Conservation (phyloP, 2,888 invertebrate species). For the Cheilosia variabilis region DNA sequence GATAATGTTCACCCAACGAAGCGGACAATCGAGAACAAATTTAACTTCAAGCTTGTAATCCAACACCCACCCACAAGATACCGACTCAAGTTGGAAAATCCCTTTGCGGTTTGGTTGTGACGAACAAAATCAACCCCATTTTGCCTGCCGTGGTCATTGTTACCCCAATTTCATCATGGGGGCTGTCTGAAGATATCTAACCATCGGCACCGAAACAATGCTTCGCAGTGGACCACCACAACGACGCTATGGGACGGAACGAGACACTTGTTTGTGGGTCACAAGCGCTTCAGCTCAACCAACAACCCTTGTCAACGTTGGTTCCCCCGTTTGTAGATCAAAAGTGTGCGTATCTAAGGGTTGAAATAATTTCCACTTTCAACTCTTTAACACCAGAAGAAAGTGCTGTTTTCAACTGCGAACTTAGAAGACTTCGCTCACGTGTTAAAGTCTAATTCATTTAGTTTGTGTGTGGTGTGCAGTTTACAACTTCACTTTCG, state of each 20-base stretch:
- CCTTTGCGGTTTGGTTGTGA: neutral
- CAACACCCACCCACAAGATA: neutral
- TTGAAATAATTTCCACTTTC: neutral
- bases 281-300: neutral
- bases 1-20: neutral
- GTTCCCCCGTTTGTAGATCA: neutral
- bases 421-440: neutral
- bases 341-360: too few relatives aligned
- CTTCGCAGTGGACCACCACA: constrained; percentile 1
- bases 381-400: neutral
- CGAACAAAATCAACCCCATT: neutral
- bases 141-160: neutral
- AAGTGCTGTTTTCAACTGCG: neutral
- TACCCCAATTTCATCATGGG: neutral
- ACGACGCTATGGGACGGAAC: neutral
- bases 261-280: constrained; percentile 6
- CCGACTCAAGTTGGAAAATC: neutral
- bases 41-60: neutral
- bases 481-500: constrained; percentile 11
- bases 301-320: constrained; percentile 7
- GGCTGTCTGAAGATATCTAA: neutral
- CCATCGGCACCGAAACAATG: constrained; percentile 10
- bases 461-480: neutral
- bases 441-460: constrained; percentile 19
- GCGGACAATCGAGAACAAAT: neutral